Evolutionary conservation across 2,888 invertebrate species (phyloP).

Genomic region (Ditylenchus weischeri): DNA sequence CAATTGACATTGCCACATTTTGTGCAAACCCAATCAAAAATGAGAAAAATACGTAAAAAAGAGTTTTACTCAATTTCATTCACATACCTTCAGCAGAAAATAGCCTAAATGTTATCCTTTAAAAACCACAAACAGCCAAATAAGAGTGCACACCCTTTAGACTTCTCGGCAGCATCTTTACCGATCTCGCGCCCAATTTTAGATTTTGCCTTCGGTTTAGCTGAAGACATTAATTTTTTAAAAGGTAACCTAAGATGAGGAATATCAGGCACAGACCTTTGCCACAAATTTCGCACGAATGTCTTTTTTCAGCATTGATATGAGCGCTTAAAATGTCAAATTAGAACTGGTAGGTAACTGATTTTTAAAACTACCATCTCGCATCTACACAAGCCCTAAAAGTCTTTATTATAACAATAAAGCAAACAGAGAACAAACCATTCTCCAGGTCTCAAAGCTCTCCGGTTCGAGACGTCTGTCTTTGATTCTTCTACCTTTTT

Average conservation of each 20-base stretch:
- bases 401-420: too few species aligned
- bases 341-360: neutral
- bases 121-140: too few species aligned
- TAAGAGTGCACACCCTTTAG: slow-evolving; percentile 63
- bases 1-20: slow-evolving; percentile 99
- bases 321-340: slow-evolving; percentile 26
- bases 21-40: slow-evolving; percentile 86
- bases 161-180: slow-evolving; percentile 92
- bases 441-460: slow-evolving; percentile 58
- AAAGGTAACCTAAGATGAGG: neutral
- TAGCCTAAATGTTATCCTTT: slow-evolving; percentile 60
- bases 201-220: slow-evolving; percentile 56
- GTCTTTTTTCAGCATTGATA: slow-evolving; percentile 43
- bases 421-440: slow-evolving; percentile 48
- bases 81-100: slow-evolving; percentile 79
- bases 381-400: slow-evolving; percentile 60
- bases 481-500: slow-evolving; percentile 18
- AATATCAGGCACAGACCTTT: slow-evolving; percentile 54
- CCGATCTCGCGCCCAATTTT: slow-evolving; percentile 83
- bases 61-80: too few species aligned
- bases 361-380: slow-evolving; percentile 53
- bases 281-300: slow-evolving; percentile 58
- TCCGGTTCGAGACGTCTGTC: slow-evolving; percentile 9
- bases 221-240: slow-evolving; percentile 42
- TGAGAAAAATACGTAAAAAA: too few species aligned